phyloP scores from a whole-genome alignment of 2,888 invertebrate species.

The Azorinus chamasolen region DNA sequence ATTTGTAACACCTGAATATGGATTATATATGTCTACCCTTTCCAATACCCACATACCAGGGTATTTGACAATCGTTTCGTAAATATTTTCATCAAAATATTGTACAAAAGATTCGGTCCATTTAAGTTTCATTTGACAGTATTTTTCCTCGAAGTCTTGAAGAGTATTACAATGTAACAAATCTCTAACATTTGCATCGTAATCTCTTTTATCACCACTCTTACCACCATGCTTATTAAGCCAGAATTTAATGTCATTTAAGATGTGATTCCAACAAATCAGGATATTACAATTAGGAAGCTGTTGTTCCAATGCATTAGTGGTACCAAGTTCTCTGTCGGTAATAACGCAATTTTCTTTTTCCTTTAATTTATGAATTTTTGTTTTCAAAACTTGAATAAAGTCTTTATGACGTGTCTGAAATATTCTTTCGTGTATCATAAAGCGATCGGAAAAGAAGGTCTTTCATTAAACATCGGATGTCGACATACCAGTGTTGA shows the following conservation, averaged over 20 bases:
- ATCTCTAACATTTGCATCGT: conserved; percentile 20
- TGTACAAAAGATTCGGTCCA: conserved; percentile 29
- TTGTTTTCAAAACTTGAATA: conserved; percentile 16
- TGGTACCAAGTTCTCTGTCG: conserved; percentile 41
- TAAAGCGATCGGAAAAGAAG: no score
- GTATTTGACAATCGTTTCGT: conserved; percentile 6
- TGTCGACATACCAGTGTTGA: no score
- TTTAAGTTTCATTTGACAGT: not conserved
- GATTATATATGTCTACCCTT: conserved; percentile 14
- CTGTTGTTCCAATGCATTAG: conserved; percentile 25
- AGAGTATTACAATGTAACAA: conserved; percentile 13
- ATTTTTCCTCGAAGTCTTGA: conserved; percentile 13
- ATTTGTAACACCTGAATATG: conserved; percentile 51
- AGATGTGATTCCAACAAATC: conserved; percentile 50
- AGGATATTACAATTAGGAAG: conserved; percentile 19
- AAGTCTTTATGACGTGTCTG: conserved; percentile 45
- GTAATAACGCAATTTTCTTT: conserved; percentile 27
- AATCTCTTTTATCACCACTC: conserved; percentile 32
- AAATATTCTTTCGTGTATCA: conserved; percentile 48
- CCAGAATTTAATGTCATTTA: conserved; percentile 46
- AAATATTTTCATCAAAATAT: conserved; percentile 34
- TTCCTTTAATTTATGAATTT: conserved; percentile 29
- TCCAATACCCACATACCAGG: conserved; percentile 31
- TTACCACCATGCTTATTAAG: conserved; percentile 30
- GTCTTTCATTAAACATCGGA: no score